Conservation (phyloP, 2,888 invertebrate species). For the Cheilosia vernalis region DNA sequence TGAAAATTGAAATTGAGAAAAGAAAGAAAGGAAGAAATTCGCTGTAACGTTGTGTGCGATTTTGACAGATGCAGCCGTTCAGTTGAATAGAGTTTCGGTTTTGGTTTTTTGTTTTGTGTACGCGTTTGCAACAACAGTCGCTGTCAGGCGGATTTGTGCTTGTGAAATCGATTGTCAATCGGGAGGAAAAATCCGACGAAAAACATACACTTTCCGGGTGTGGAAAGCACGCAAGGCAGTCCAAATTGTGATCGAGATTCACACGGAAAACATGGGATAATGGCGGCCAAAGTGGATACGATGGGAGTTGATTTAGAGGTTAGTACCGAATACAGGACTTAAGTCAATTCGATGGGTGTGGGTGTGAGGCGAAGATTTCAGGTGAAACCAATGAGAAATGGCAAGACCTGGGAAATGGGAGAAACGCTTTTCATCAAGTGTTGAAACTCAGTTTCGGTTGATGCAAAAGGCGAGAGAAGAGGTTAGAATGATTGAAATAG, state of each 20-base stretch:
- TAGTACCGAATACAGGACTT: slow-evolving; percentile 26
- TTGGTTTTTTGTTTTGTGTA: slow-evolving; percentile 26
- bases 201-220: slow-evolving; percentile 30
- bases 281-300: slow-evolving; percentile 71
- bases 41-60: slow-evolving; percentile 22
- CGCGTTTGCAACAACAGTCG: slow-evolving; percentile 41
- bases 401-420: too few relatives aligned
- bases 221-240: background rate
- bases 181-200: slow-evolving; percentile 13
- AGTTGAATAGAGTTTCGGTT: slow-evolving; percentile 29
- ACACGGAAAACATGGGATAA: slow-evolving; percentile 69
- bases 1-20: slow-evolving; percentile 1
- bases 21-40: slow-evolving; percentile 27
- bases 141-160: slow-evolving; percentile 18
- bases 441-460: too few relatives aligned
- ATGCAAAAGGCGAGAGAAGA: too few relatives aligned
- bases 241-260: slow-evolving; percentile 38
- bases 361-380: too few relatives aligned
- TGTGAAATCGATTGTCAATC: slow-evolving; percentile 51
- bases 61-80: slow-evolving; percentile 64
- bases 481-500: too few relatives aligned
- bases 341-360: background rate
- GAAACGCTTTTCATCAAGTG: too few relatives aligned
- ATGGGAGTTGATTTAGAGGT: slow-evolving; percentile 70
- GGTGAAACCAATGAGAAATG: too few relatives aligned